These are phyloP conservation scores for Cyclopterus lumpus DNA, from an alignment of 2,797 vertebrate species.

Conservation along the genomic window DNA sequence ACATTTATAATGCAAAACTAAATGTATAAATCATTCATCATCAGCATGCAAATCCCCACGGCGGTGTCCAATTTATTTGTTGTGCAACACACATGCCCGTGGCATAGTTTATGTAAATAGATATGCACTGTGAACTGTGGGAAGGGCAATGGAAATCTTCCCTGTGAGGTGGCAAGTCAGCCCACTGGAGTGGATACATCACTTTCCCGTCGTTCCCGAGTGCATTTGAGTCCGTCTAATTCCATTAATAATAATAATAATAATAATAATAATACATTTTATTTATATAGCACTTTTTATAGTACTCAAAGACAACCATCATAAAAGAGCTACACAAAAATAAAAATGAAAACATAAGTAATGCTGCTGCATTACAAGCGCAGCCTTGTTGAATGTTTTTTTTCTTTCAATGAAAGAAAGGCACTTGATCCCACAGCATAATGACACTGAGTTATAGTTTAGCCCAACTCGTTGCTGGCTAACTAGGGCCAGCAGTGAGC, in stretches of 20 bases:
- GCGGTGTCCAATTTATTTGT: slow-evolving; percentile 43
- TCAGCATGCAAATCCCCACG: slow-evolving; percentile 25
- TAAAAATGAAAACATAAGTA: too few species aligned
- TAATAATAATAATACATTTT: too few species aligned
- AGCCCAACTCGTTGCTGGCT: not conserved
- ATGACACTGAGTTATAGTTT: not conserved
- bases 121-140: slow-evolving; percentile 49
- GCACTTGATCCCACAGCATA: not conserved
- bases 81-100: slow-evolving; percentile 42
- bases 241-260: not conserved
- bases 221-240: slow-evolving; percentile 38
- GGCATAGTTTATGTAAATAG: slow-evolving; percentile 67
- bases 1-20: slow-evolving; percentile 46
- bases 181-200: slow-evolving; percentile 50
- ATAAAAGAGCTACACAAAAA: too few species aligned
- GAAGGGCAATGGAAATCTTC: slow-evolving; percentile 44
- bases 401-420: slow-evolving; percentile 18
- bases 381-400: slow-evolving; percentile 11
- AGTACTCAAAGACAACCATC: too few species aligned
- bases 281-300: too few species aligned
- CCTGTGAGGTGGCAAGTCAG: slow-evolving; percentile 30
- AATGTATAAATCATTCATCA: slow-evolving; percentile 62
- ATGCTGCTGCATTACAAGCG: not conserved
- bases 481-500: not conserved
- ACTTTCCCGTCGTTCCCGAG: slow-evolving; percentile 31